Evolutionary conservation across 2,113 vertebrate genomes (phyloP).

Genomic region (Hydrochoerus hydrochaeris): DNA sequence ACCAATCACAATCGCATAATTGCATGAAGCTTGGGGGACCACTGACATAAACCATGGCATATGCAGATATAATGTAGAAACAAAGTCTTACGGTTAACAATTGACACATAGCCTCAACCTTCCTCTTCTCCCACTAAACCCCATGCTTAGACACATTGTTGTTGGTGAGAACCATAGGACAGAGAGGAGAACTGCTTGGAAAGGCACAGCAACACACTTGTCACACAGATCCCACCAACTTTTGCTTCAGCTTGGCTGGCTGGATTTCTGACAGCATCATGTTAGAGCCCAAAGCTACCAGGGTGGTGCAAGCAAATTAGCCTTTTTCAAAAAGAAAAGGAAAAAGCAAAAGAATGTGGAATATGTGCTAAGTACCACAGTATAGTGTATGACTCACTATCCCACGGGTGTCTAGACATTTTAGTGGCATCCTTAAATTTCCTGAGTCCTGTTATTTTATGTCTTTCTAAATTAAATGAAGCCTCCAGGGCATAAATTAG

Average conservation of each 20-base stretch:
- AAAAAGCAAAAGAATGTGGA: background rate
- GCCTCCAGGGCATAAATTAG: background rate
- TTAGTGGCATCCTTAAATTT: constrained; percentile 6
- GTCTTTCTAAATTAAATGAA: background rate
- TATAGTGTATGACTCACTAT: background rate
- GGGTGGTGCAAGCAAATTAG: fast-evolving
- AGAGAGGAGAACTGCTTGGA: background rate
- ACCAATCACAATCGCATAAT: no score
- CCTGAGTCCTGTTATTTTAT: constrained; percentile 3
- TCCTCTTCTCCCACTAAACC: background rate
- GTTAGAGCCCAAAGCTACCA: background rate
- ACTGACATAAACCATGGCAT: no score
- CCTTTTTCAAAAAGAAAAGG: background rate
- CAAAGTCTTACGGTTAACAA: background rate
- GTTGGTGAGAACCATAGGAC: background rate
- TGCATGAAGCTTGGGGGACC: no score
- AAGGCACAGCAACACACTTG: background rate
- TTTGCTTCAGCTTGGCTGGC: background rate
- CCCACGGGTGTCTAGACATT: background rate
- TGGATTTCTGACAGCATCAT: background rate
- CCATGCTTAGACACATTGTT: background rate
- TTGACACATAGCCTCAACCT: fast-evolving
- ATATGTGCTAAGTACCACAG: fast-evolving
- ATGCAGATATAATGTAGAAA: fast-evolving
- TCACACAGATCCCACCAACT: fast-evolving